Base-by-base conservation (phyloP, 2,888 invertebrate genomes). In the Empis stercorea region DNA sequence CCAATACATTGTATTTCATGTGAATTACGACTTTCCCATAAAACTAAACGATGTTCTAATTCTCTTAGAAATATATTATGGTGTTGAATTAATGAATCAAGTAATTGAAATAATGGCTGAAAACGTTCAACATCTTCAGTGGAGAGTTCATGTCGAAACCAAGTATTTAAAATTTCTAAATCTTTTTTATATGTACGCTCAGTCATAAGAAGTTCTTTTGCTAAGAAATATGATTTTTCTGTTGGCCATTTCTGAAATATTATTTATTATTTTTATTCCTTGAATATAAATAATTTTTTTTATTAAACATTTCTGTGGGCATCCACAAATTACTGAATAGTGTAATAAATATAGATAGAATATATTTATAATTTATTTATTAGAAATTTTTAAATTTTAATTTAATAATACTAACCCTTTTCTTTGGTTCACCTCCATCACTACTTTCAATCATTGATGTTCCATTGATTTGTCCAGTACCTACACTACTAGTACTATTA, bases 161-260 rank as follows among this genome's bases (percentile, higher is more conserved):
- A 83, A 63, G 84, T 78, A 64, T 88, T 88, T 51, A 95, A 78
- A 38, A 95, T 86, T 65, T 94, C 93, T 57, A 96, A 72, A 65
- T 96, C 95, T 60, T 92, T 87, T 62, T 89, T 89, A 68, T 94
- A 95, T 0, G 95, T 95, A 56, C 94, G 74, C 65, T 96, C 95
- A 1, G 94, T 95, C 88, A 93, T 93, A 46, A 95, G 75, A 56
- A 96, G 74, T 70, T 96, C 95, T 68, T 94, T 94, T 44, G 87
- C 84, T 55, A 92, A 81, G 65, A 83, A 91, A 68, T 88, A 91
- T 15, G 80, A 79, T 60, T 77, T 79, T 58, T 84, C 84, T 4
- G 75, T 75, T 2, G 80, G 78, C 71, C 77, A 78, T 56, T 76
- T 73, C 77, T 79, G 61, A 40, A 66, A 62, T 49, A 48, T 43